Conservation (phyloP, 2,797 vertebrate species). For the Perodicticus potto region DNA sequence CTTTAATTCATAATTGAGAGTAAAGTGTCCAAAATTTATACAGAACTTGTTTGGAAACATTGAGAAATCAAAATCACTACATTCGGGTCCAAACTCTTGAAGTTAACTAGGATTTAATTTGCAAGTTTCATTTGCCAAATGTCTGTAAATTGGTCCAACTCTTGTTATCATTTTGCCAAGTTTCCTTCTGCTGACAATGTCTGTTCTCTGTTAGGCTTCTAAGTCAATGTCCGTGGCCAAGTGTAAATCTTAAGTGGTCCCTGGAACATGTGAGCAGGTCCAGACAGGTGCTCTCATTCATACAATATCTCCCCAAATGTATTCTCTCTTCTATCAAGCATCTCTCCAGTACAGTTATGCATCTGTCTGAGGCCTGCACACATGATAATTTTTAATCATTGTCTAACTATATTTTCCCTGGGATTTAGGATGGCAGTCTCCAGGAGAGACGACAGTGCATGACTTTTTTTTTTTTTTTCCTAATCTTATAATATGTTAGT, state of each 20-base stretch:
- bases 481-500: conserved; percentile 31
- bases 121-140: conserved; percentile 79
- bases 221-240: neutral
- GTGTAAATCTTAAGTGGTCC: neutral
- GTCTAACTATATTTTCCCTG: conserved; percentile 64
- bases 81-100: conserved; percentile 72
- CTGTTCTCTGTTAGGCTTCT: conserved; percentile 60
- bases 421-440: conserved; percentile 63
- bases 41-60: conserved; percentile 78
- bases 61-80: conserved; percentile 67
- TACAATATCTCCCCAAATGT: neutral
- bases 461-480: conserved; percentile 41
- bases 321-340: neutral
- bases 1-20: conserved; percentile 69
- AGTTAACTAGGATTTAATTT: conserved; percentile 73
- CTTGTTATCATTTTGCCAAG: neutral
- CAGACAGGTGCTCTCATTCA: neutral
- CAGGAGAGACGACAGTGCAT: neutral
- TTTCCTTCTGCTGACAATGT: conserved; percentile 59
- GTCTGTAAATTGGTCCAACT: conserved; percentile 65
- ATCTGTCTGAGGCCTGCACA: conserved; percentile 44
- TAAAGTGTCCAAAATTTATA: conserved; percentile 58
- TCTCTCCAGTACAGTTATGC: neutral
- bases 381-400: neutral
- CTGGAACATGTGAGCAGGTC: conserved; percentile 52